Base-by-base conservation (phyloP, 2,888 invertebrate genomes). In the Tipula vernalis region DNA sequence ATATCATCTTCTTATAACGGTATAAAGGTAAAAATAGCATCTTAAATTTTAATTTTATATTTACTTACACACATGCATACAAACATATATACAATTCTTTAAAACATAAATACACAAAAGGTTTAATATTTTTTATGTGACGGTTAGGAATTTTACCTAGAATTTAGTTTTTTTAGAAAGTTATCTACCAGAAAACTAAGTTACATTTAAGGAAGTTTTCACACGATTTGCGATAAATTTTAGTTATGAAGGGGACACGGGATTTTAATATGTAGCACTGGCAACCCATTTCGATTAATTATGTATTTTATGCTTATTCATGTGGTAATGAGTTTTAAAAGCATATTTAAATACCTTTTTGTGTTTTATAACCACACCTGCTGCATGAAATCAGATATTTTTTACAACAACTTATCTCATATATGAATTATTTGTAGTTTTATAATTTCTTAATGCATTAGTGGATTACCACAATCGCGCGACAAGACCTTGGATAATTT, bases 1-100 rank as follows among this genome's bases (percentile, higher is more conserved):
- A 71, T 71, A 12, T 71, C 10, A 83, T 85, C 2, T 39, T 36
- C 84, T 41, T 41, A 85, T n/a, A 85, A 39, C 84, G 39, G 41
- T 41, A 28, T 28, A 85, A 85, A 85, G 41, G 41, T 85, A 85
- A 85, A 85, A 85, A 85, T 39, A 85, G 71, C 71, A 71, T 71
- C 71, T 71, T 28, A 71, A 18, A 51, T 15, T 15, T 51, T 15
- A 51, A 15, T 51, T 51, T 51, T 51, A 51, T 51, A 51, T 15
- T 28, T 28, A 28, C 28, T 28, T 28, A 28, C 28, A 28, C 28
- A 28, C 28, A 28, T n/a, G n/a, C n/a, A n/a, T n/a, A 28, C 28
- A 57, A 18, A 57, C 6, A 28, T 28, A 10, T 71, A 28, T 3
- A 57, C 51, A 57, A 51, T 28, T 71, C 28, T 51, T 51, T 71